A percentile compares a stretch with the other conserved stretches of the same genome.
Conservation (phyloP, 2,888 invertebrate genomes). For the Limnephilus marmoratus region DNA sequence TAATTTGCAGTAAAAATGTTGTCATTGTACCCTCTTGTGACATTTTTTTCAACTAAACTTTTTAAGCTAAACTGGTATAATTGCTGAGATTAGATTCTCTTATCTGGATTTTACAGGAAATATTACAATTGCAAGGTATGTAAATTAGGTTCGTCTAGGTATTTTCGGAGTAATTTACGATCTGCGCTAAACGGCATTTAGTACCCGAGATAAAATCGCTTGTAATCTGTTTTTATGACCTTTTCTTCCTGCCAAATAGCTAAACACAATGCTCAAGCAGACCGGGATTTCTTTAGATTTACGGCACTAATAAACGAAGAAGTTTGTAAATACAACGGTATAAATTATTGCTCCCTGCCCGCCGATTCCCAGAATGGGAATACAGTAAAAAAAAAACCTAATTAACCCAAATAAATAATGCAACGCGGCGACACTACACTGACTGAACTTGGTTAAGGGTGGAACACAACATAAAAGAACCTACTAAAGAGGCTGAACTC, state of each 20-base stretch:
- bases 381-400: conserved; percentile 57
- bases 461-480: not conserved
- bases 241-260: conserved; percentile 11
- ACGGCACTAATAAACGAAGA: conserved; percentile 59
- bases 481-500: not conserved
- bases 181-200: not conserved
- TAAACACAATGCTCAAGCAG: not conserved
- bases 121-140: not conserved
- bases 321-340: conserved; percentile 60
- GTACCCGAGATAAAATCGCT: not conserved
- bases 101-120: not conserved
- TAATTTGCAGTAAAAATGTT: not conserved
- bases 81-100: not conserved
- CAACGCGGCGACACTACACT: conserved; percentile 35
- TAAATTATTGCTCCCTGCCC: conserved; percentile 57
- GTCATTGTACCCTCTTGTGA: too few species aligned
- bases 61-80: not conserved
- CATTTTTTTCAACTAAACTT: not conserved
- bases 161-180: not conserved
- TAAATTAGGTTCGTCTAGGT: not conserved
- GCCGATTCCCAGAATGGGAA: conserved; percentile 27
- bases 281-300: conserved; percentile 48
- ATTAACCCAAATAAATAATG: conserved; percentile 64
- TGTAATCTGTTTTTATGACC: not conserved
- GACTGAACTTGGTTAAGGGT: not conserved